phyloP scores from a whole-genome alignment of 23 tunicate species.

The Clavelina lepadiformis region DNA sequence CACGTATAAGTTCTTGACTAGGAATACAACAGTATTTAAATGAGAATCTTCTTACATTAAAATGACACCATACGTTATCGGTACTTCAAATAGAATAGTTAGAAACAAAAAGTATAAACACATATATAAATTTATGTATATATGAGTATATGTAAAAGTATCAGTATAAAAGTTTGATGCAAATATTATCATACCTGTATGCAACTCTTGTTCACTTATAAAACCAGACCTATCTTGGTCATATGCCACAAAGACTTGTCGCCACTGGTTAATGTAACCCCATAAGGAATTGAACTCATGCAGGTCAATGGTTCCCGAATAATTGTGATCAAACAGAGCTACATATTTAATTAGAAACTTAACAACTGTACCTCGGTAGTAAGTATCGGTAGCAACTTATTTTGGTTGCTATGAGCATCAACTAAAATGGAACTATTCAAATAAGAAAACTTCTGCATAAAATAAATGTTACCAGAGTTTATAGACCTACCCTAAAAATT shows the following conservation, averaged over 20 bases:
- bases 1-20: no score
- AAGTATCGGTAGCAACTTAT: no score
- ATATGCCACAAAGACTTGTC: constrained; percentile 66
- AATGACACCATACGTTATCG: no score
- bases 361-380: no score
- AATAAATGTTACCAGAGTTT: no score
- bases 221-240: constrained; percentile 80
- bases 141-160: not conserved
- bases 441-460: no score
- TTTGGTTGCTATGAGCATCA: no score
- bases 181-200: constrained; percentile 28
- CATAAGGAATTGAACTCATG: constrained; percentile 64
- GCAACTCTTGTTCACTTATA: constrained; percentile 71
- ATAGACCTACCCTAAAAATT: no score
- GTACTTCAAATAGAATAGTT: not conserved
- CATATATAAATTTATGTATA: not conserved
- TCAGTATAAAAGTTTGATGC: not conserved
- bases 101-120: not conserved
- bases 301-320: constrained; percentile 74
- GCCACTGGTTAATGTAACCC: constrained; percentile 83
- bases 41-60: no score
- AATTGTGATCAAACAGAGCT: constrained; percentile 72
- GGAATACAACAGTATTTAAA: no score
- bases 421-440: no score
- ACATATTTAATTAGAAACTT: no score